Conservation (phyloP, 2,113 vertebrate species). For the Corythaeola cristata region DNA sequence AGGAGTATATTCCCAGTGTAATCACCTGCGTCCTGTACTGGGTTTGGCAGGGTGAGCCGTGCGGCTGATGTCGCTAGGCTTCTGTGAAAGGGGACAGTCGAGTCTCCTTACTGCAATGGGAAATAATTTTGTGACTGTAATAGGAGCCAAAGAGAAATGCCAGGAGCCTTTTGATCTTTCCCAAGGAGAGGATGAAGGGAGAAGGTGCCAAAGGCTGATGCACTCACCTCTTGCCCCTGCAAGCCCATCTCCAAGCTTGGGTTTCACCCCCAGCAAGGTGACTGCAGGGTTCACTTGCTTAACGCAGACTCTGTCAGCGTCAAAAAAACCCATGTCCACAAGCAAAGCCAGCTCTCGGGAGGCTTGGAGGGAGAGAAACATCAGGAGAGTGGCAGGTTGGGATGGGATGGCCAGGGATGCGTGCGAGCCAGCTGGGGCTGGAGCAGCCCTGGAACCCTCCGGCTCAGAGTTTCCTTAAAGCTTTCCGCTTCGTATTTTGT, state of each 20-base stretch:
- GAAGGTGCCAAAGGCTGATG: not conserved
- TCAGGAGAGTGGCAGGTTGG: not conserved
- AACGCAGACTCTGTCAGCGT: not conserved
- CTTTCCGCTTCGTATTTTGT: not conserved
- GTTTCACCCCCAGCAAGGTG: not conserved
- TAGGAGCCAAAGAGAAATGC: not conserved
- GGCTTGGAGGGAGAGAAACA: not conserved
- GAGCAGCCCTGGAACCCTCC: not conserved
- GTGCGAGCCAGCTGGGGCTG: not conserved
- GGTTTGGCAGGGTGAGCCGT: not conserved
- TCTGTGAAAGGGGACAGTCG: not conserved
- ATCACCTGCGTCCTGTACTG: not conserved
- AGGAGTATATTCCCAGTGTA: not conserved
- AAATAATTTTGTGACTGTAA: not conserved
- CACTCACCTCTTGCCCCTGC: not conserved
- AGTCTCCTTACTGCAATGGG: not conserved
- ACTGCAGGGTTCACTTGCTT: not conserved
- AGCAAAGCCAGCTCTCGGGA: not conserved
- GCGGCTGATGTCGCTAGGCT: not conserved
- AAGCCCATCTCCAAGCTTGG: not conserved
- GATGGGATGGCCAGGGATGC: not conserved
- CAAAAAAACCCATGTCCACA: rapidly evolving
- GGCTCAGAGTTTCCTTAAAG: not conserved
- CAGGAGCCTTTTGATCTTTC: not conserved
- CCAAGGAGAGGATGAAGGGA: not conserved